These are phyloP conservation scores for Arctopsyche grandis DNA, from an alignment of 1,140 invertebrate species.

Conservation along the genomic window DNA sequence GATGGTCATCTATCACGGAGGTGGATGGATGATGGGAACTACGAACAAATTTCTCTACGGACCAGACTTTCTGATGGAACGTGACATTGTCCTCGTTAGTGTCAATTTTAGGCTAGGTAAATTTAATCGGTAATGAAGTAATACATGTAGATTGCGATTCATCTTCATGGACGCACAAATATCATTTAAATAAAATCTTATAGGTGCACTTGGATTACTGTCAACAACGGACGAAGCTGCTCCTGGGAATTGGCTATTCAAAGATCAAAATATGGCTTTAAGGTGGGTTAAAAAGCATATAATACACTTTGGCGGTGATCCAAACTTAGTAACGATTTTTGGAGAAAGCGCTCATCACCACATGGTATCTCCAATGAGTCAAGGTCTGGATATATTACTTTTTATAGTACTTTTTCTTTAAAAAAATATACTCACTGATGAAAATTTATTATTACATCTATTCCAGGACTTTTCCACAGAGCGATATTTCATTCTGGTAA, in stretches of 20 bases:
- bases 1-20: slow-evolving; percentile 82
- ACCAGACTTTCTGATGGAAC: slow-evolving; percentile 77
- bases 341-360: slow-evolving; percentile 68
- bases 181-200: neutral
- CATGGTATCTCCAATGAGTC: slow-evolving; percentile 61
- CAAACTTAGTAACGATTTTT: slow-evolving; percentile 67
- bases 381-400: slow-evolving; percentile 49
- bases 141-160: no score
- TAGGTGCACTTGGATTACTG: slow-evolving; percentile 57
- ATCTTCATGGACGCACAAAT: no score
- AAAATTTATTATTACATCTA: neutral
- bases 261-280: slow-evolving; percentile 68
- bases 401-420: neutral
- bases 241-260: slow-evolving; percentile 70
- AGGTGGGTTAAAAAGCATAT: slow-evolving; percentile 62
- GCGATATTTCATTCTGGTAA: slow-evolving; percentile 70
- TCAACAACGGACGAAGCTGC: slow-evolving; percentile 58
- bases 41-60: slow-evolving; percentile 74
- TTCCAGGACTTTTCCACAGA: slow-evolving; percentile 64
- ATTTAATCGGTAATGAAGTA: no score
- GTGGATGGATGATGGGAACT: slow-evolving; percentile 77
- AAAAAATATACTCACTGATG: neutral
- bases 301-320: slow-evolving; percentile 61
- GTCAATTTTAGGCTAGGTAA: slow-evolving; percentile 81
- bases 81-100: slow-evolving; percentile 80